phyloP scores from a whole-genome alignment of 2,888 invertebrate species.

The Zaprionus obscuricornis region DNA sequence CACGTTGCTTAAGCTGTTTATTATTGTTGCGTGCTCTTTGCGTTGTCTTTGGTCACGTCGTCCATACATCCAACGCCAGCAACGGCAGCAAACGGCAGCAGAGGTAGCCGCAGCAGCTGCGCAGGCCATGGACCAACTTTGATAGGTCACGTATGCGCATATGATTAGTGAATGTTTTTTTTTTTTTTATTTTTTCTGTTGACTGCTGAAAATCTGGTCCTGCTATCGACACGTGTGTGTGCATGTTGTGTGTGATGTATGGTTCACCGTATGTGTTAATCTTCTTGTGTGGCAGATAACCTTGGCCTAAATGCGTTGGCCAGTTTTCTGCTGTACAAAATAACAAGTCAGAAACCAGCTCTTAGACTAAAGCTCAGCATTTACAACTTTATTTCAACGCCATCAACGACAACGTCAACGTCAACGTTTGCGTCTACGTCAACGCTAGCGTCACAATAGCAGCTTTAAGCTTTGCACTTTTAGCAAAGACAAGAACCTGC shows the following conservation, averaged over 20 bases:
- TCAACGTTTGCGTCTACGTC: too few relatives aligned
- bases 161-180: conserved; percentile 40
- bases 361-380: conserved; percentile 30
- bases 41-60: conserved; percentile 63
- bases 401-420: too few relatives aligned
- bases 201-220: conserved; percentile 59
- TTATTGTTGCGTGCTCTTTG: conserved; percentile 34
- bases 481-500: conserved; percentile 42
- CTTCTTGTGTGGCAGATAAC: conserved; percentile 53
- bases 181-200: conserved; percentile 1
- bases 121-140: conserved; percentile 38
- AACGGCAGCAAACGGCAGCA: too few relatives aligned
- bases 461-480: conserved; percentile 4
- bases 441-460: too few relatives aligned
- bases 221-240: conserved; percentile 40
- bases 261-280: conserved; percentile 50
- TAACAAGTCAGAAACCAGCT: conserved; percentile 3
- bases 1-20: conserved; percentile 2
- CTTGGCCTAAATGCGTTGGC: conserved; percentile 61
- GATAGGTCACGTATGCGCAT: conserved; percentile 70
- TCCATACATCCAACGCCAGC: too few relatives aligned
- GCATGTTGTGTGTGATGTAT: too few relatives aligned
- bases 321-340: conserved; percentile 16
- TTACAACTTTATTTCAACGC: too few relatives aligned
- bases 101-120: too few relatives aligned